A percentile compares a stretch with the other conserved stretches of the same genome.
Conservation (phyloP, 37 sponge, comb jelly and placozoan genomes). For the Crambe crambe region DNA sequence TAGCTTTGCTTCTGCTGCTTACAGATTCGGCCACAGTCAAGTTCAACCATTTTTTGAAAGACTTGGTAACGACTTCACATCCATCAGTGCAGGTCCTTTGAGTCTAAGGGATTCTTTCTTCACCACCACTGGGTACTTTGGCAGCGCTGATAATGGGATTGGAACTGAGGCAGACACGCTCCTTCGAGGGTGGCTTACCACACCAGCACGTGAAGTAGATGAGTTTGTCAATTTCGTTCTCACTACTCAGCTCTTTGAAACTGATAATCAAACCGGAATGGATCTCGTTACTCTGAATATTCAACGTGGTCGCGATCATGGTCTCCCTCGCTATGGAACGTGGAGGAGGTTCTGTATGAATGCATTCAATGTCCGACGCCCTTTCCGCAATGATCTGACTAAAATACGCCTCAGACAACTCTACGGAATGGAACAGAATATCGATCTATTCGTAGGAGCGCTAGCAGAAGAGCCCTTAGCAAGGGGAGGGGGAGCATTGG, state of each 20-base stretch:
- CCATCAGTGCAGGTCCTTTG: conserved; percentile 32
- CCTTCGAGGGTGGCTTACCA: conserved; percentile 62
- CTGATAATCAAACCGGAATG: conserved; percentile 30
- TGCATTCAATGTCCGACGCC: not conserved
- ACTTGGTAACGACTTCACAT: conserved; percentile 42
- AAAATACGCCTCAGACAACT: not conserved
- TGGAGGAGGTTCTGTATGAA: conserved; percentile 48
- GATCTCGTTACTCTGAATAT: conserved; percentile 89
- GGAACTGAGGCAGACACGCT: conserved; percentile 85
- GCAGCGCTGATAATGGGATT: conserved; percentile 46
- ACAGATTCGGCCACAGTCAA: conserved; percentile 69
- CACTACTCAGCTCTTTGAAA: conserved; percentile 66
- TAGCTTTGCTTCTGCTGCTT: conserved; percentile 73
- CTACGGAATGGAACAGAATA: conserved; percentile 65
- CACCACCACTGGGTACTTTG: conserved; percentile 49
- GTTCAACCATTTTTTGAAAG: conserved; percentile 17
- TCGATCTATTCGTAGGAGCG: conserved; percentile 88
- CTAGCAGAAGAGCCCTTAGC: conserved; percentile 66
- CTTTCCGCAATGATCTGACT: conserved; percentile 6
- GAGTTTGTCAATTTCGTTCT: conserved; percentile 62
- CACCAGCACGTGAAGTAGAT: conserved; percentile 38
- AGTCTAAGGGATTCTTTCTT: conserved; percentile 55
- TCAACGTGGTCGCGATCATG: conserved; percentile 91
- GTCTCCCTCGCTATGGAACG: conserved; percentile 71
- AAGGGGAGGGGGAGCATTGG: conserved; percentile 54